These are phyloP conservation scores for Cyphomyrus discorhynchus DNA, from an alignment of 2,113 vertebrate genomes.

Conservation along the genomic window DNA sequence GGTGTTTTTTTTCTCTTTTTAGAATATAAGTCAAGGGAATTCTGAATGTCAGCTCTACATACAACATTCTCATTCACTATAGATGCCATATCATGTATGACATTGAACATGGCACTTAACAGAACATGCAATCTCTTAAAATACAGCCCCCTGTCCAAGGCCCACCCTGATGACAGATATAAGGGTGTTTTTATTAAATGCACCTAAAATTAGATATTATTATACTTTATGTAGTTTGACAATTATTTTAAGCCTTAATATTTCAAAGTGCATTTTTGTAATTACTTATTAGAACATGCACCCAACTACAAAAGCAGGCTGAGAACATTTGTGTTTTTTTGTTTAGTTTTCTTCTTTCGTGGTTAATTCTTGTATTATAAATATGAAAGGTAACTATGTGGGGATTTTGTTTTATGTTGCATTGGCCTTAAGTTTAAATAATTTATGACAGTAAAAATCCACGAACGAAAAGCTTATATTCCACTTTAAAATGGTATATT, in stretches of 20 bases:
- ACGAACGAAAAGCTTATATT: not conserved
- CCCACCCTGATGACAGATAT: not conserved
- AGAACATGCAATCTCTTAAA: not conserved
- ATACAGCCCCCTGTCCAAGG: not conserved
- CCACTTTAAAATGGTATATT: not conserved
- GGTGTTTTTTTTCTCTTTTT: not conserved
- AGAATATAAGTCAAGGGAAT: not conserved
- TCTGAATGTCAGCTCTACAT: not conserved
- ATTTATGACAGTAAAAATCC: not conserved
- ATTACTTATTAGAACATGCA: not conserved
- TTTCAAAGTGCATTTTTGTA: not conserved
- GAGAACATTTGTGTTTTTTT: not conserved
- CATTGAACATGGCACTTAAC: not conserved
- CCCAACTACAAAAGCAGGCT: not conserved
- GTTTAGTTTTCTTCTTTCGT: not conserved
- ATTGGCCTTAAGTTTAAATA: not conserved
- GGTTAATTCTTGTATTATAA: not conserved
- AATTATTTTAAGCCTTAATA: not conserved
- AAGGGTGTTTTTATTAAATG: not conserved
- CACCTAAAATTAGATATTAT: not conserved
- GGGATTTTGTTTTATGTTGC: not conserved
- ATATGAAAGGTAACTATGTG: not conserved
- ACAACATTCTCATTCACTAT: not conserved
- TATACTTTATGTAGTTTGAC: not conserved
- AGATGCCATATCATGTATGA: not conserved